Evolutionary conservation across 2,888 invertebrate species (phyloP).

Genomic region (Zootermopsis nevadensis): DNA sequence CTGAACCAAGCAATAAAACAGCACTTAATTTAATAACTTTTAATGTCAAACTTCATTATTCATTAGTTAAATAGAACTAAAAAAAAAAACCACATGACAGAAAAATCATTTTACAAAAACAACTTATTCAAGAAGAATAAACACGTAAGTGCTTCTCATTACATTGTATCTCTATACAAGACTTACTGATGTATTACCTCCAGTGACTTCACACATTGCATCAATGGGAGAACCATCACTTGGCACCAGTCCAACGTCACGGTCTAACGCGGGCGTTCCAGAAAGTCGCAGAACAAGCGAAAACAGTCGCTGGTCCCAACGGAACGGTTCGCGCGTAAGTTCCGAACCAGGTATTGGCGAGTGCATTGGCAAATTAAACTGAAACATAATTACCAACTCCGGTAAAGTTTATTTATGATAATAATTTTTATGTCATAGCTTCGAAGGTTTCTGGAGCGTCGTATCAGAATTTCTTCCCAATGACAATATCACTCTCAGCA

Average conservation of each 20-base stretch:
- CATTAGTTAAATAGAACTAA: too few relatives aligned
- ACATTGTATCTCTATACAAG: not conserved
- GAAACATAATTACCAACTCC: slow-evolving; percentile 54
- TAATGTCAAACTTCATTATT: too few relatives aligned
- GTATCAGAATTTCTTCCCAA: too few relatives aligned
- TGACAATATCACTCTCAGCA: too few relatives aligned
- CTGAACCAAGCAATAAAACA: too few relatives aligned
- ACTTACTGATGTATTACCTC: slow-evolving; percentile 70
- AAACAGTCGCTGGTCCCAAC: slow-evolving; percentile 99
- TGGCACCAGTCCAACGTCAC: slow-evolving; percentile 89
- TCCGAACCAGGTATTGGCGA: slow-evolving; percentile 96
- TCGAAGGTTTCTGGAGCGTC: too few relatives aligned
- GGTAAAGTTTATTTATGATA: not conserved
- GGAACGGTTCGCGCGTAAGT: slow-evolving; percentile 97
- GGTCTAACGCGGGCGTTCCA: slow-evolving; percentile 88
- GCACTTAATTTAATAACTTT: too few relatives aligned
- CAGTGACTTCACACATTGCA: slow-evolving; percentile 98
- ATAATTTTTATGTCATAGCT: not conserved
- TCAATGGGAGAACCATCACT: slow-evolving; percentile 96
- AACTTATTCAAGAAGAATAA: too few relatives aligned
- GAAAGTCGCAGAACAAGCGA: slow-evolving; percentile 92
- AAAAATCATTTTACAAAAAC: too few relatives aligned
- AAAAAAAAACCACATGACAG: too few relatives aligned
- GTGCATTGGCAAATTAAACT: slow-evolving; percentile 93
- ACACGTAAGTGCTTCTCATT: too few relatives aligned